Conservation (phyloP, 2,113 vertebrate species). For the Thymallus thymallus region DNA sequence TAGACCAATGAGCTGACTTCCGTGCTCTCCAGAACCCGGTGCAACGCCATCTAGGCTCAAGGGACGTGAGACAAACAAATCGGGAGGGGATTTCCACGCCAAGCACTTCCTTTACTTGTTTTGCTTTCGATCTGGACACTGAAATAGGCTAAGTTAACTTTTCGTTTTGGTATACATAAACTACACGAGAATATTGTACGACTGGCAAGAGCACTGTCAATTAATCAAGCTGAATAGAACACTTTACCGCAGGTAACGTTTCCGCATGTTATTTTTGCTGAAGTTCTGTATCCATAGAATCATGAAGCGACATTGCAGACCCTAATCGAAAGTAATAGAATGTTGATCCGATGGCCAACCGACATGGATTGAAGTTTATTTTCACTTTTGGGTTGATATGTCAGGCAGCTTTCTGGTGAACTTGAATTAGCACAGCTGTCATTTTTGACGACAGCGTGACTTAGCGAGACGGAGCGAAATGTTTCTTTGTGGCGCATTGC, state of each 20-base stretch:
- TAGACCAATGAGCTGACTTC: background rate
- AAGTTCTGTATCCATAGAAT: background rate
- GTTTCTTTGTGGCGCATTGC: background rate
- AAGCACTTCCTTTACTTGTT: slow-evolving; percentile 74
- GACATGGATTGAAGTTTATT: slow-evolving; percentile 66
- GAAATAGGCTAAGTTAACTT: slow-evolving; percentile 73
- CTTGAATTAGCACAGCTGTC: slow-evolving; percentile 28
- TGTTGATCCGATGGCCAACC: slow-evolving; percentile 48
- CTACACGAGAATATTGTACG: slow-evolving; percentile 4
- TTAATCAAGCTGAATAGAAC: slow-evolving; percentile 6
- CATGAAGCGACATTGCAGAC: slow-evolving; percentile 34
- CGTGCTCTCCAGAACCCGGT: background rate
- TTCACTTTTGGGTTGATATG: slow-evolving; percentile 78
- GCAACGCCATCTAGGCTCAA: slow-evolving; percentile 5
- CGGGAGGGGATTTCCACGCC: slow-evolving; percentile 13
- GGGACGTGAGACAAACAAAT: slow-evolving; percentile 1
- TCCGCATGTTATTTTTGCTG: slow-evolving; percentile 45
- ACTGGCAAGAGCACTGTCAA: background rate
- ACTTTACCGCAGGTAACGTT: slow-evolving; percentile 48
- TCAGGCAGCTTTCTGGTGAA: slow-evolving; percentile 2
- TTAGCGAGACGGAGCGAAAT: slow-evolving; percentile 4
- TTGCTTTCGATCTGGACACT: slow-evolving; percentile 94
- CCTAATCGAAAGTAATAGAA: slow-evolving; percentile 49
- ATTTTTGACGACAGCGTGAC: slow-evolving; percentile 21
- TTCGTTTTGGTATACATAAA: slow-evolving; percentile 74